phyloP scores from a whole-genome alignment of 2,113 vertebrate genomes.

The Pelvicachromis taeniatus region DNA sequence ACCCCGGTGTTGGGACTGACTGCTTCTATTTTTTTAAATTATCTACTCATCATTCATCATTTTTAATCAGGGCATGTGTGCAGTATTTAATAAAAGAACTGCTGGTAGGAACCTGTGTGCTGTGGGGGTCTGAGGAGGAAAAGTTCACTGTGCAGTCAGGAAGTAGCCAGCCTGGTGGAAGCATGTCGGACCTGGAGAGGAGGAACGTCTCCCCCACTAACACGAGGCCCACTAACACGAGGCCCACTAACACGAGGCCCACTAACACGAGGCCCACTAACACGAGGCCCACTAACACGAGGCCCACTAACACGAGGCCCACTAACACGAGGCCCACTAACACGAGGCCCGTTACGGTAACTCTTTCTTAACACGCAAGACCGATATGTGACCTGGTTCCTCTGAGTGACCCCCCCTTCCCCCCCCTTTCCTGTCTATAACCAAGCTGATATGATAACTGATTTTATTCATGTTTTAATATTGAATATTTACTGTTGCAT shows the following conservation, averaged over 20 bases:
- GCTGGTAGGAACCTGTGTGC: no score
- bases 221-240: neutral
- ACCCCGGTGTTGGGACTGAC: no score
- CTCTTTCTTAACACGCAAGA: neutral
- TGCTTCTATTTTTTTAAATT: neutral
- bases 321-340: no score
- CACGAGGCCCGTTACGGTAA: neutral
- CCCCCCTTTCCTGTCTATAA: neutral
- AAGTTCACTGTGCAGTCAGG: neutral
- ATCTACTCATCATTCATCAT: fast-evolving
- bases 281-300: no score
- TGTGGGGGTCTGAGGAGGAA: no score
- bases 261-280: no score
- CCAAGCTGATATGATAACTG: neutral
- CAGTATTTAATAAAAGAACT: no score
- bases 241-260: no score
- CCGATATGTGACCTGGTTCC: neutral
- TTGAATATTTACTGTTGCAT: no score
- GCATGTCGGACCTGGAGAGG: neutral
- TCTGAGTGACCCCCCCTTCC: neutral
- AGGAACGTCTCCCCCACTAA: neutral
- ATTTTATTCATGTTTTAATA: no score
- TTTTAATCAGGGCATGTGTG: neutral
- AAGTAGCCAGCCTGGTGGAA: neutral
- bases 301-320: no score